Evolutionary conservation across 1,140 invertebrate genomes (phyloP).

Genomic region (Prorops nasuta): DNA sequence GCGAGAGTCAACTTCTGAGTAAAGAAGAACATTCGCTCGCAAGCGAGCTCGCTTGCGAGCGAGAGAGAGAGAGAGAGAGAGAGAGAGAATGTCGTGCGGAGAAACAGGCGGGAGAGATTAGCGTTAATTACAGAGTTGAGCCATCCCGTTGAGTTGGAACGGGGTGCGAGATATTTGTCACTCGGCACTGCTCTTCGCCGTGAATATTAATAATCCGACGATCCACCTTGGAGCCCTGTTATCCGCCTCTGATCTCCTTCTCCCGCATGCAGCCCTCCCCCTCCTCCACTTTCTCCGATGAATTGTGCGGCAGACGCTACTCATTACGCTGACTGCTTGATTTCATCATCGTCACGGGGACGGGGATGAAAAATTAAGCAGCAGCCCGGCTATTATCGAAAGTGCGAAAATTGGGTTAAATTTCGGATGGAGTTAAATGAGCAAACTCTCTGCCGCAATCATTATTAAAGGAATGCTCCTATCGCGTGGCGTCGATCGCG

Average conservation of each 20-base stretch:
- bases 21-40: no score
- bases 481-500: slow-evolving; percentile 29
- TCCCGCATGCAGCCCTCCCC: background rate
- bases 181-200: slow-evolving; percentile 38
- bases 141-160: slow-evolving; percentile 36
- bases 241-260: slow-evolving; percentile 9
- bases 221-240: slow-evolving; percentile 15
- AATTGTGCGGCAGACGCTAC: slow-evolving; percentile 47
- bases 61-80: no score
- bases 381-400: no score
- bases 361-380: background rate
- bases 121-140: slow-evolving; percentile 55
- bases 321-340: slow-evolving; percentile 49
- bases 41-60: no score
- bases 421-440: background rate
- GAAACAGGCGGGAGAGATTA: slow-evolving; percentile 49
- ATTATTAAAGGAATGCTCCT: background rate
- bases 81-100: slow-evolving; percentile 30
- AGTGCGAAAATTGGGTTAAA: background rate
- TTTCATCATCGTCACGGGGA: slow-evolving; percentile 37
- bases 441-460: background rate
- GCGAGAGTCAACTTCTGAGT: background rate
- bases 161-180: slow-evolving; percentile 51
- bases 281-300: slow-evolving; percentile 34
- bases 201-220: slow-evolving; percentile 54